These are phyloP conservation scores for Columbina picui DNA, from an alignment of 2,113 vertebrate species.

Conservation along the genomic window DNA sequence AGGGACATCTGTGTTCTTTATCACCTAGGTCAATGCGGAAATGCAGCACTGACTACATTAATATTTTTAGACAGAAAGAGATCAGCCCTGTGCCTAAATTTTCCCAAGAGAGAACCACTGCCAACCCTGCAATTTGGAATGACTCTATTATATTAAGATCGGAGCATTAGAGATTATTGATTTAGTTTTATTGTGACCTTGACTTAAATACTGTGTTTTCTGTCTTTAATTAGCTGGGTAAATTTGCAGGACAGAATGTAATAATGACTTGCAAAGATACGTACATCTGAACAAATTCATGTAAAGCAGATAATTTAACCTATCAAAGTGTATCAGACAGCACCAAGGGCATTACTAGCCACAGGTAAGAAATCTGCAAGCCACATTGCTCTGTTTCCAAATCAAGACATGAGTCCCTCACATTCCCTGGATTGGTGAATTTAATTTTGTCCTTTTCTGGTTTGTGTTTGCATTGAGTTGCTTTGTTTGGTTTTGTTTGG, in stretches of 20 bases:
- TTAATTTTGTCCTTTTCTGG: not conserved
- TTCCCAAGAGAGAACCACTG: not conserved
- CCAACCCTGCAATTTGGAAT: not conserved
- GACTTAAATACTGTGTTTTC: not conserved
- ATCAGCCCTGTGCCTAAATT: not conserved
- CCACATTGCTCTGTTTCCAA: not conserved
- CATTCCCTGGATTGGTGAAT: not conserved
- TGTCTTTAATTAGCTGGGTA: not conserved
- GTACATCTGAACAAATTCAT: not conserved
- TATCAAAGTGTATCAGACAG: not conserved
- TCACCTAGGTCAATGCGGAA: not conserved
- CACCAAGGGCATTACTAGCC: not conserved
- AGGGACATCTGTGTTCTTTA: not conserved
- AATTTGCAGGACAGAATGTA: not conserved
- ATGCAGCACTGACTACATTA: not conserved
- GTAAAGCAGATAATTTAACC: not conserved
- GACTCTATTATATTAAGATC: not conserved
- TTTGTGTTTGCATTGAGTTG: not conserved
- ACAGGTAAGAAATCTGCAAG: not conserved
- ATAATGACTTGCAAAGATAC: not conserved
- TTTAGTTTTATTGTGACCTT: not conserved
- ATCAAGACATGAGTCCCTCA: not conserved
- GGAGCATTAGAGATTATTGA: not conserved
- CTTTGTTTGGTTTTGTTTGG: too few relatives aligned
- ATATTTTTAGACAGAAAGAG: not conserved